A percentile compares a stretch with the other conserved stretches of the same genome.
These are phyloP conservation scores for Tragulus kanchil DNA, from an alignment of 2,113 vertebrate genomes.

Conservation along the genomic window DNA sequence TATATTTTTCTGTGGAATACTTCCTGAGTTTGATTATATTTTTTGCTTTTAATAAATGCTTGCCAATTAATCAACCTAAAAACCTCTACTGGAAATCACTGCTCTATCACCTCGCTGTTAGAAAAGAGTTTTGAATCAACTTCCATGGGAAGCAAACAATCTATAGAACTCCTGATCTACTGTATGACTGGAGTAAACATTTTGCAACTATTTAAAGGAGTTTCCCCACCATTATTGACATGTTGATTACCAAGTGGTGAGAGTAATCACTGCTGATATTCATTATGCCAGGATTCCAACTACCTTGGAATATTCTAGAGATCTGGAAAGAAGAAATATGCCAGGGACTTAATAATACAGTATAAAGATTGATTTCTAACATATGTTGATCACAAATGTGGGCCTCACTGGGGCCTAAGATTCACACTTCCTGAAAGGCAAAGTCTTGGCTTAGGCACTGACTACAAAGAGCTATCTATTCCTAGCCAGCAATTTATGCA, in stretches of 20 bases:
- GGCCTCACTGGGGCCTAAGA: background rate
- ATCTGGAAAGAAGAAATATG: slow-evolving; percentile 25
- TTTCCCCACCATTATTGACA: slow-evolving; percentile 32
- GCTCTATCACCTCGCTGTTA: background rate
- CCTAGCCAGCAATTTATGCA: background rate
- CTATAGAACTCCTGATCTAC: background rate
- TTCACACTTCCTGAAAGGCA: background rate
- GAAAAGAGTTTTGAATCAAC: background rate
- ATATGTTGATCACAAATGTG: slow-evolving; percentile 11
- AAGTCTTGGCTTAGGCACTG: background rate
- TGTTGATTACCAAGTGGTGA: background rate
- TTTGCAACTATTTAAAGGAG: background rate
- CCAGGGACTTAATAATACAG: background rate
- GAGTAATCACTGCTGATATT: slow-evolving; percentile 24
- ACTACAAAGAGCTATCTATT: background rate
- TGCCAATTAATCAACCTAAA: slow-evolving; percentile 1
- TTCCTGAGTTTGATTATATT: background rate
- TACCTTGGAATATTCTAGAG: slow-evolving; percentile 17
- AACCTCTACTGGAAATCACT: background rate
- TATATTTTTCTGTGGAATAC: background rate
- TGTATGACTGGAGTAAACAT: background rate
- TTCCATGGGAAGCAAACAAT: background rate
- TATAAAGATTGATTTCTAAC: slow-evolving; percentile 16
- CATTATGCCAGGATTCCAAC: slow-evolving; percentile 10
- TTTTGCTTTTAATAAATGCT: slow-evolving; percentile 37